Conservation (phyloP, 2,797 vertebrate genomes). For the Arremon aurantiirostris region DNA sequence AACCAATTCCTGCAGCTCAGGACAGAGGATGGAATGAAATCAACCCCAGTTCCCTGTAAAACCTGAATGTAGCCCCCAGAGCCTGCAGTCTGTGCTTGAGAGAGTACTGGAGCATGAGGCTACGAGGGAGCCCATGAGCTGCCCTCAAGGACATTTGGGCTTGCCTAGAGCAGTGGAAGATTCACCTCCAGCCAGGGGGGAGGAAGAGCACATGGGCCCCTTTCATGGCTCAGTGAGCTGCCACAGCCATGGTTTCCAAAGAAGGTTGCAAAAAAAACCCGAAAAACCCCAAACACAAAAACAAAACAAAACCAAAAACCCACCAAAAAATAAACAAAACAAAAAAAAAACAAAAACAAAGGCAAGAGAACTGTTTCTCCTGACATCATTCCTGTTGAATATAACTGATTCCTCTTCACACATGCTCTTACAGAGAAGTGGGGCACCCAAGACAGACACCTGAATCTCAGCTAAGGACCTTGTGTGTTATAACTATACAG, state of each 20-base stretch:
- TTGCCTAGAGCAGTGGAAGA: neutral
- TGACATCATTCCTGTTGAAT: neutral
- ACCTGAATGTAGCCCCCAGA: neutral
- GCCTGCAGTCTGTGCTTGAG: neutral
- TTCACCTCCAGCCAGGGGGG: neutral
- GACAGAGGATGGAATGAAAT: neutral
- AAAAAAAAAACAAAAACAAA: neutral
- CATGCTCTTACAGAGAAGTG: neutral
- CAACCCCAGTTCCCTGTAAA: neutral
- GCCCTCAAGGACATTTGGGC: neutral
- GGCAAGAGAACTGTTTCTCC: neutral
- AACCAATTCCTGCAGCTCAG: neutral
- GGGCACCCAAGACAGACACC: neutral
- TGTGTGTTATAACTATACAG: neutral
- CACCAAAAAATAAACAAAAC: neutral
- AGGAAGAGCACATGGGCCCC: neutral
- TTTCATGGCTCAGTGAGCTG: neutral
- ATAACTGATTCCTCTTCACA: neutral
- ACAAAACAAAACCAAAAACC: too few relatives aligned
- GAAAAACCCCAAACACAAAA: neutral
- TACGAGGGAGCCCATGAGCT: fast-evolving
- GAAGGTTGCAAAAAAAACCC: neutral
- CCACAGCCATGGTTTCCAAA: neutral
- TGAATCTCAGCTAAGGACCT: neutral
- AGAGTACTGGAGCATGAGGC: neutral